Base-by-base conservation (phyloP, 2,113 vertebrate genomes). In the Lagopus leucura region DNA sequence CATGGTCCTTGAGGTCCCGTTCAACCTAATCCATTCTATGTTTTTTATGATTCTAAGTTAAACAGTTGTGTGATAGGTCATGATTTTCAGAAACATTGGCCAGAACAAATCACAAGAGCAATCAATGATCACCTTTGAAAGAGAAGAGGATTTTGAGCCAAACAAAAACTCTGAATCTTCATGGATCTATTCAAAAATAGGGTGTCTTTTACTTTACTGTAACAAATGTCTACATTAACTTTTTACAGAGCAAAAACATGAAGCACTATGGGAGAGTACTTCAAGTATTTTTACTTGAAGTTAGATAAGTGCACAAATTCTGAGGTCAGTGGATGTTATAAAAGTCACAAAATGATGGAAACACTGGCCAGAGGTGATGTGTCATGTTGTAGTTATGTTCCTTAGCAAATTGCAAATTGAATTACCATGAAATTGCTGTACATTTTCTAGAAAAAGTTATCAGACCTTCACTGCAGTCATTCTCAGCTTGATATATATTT, bases 301-400 rank as follows among this genome's bases (percentile, higher is more conserved):
- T 61, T 83, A 70, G 25, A 4, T 32, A 48, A 63, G 9, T 16
- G 19, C 47, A 24, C 5, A 1, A 36, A 13, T 83, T 63, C 36
- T 55, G 38, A 70, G 34, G 25, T 45, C 60, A 71, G 7, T 20
- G 42, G 10, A 3, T 66, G 30, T 58, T 78, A 43, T 36, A 71
- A 34, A 50, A 89, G 32, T 48, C 72, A 88, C 25, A 58, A 40
- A 32, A 24, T 81, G 20, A 67, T 47, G 61, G 55, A 64, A 96
- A 43, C 0, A 0, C 4, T 74, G 16, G 40, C 50, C 50, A 27
- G 60, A 79, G 52, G 8, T 38, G 18, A 2, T 18, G 8, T 32
- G 24, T 61, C 14, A 34, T 82, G 8, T 61, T 52, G 54, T 30
- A 61, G 8, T 61, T 77, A 40, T 0, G 4, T 36, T 66, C n/a